Percentiles rank a stretch among this genome's conserved stretches.
These are phyloP conservation scores for Lamprologus tigripictilis DNA, from an alignment of 2,113 vertebrate genomes.

Conservation along the genomic window DNA sequence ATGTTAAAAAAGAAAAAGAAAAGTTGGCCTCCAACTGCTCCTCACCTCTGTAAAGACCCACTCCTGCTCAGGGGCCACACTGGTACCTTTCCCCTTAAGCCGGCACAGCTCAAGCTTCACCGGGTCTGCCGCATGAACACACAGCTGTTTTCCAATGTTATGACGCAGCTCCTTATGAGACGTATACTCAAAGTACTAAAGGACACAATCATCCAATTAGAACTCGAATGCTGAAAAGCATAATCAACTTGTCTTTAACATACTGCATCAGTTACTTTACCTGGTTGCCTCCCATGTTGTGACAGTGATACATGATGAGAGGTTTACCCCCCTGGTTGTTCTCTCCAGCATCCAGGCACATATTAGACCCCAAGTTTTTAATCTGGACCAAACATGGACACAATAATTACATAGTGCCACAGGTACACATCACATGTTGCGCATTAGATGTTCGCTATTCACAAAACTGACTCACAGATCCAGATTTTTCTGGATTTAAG, in stretches of 20 bases:
- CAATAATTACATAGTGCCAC: background rate
- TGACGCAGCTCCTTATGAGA: slow-evolving; percentile 86
- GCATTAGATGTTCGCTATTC: background rate
- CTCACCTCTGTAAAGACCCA: slow-evolving; percentile 85
- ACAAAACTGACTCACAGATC: slow-evolving; percentile 76
- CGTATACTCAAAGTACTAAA: slow-evolving; percentile 91
- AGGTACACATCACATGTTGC: background rate
- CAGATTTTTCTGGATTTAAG: slow-evolving; percentile 75
- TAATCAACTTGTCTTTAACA: background rate
- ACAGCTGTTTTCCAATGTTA: slow-evolving; percentile 88
- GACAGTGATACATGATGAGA: slow-evolving; percentile 89
- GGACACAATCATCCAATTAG: slow-evolving; percentile 5
- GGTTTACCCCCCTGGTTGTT: slow-evolving; percentile 83
- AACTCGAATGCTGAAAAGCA: background rate
- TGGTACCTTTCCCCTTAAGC: slow-evolving; percentile 73
- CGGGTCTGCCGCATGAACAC: slow-evolving; percentile 67
- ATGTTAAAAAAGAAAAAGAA: background rate
- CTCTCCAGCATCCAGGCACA: slow-evolving; percentile 87
- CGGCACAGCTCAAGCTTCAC: slow-evolving; percentile 77
- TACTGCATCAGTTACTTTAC: slow-evolving; percentile 48
- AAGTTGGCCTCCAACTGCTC: accelerated
- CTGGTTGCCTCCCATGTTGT: slow-evolving; percentile 97
- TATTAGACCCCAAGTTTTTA: slow-evolving; percentile 75
- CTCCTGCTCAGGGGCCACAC: slow-evolving; percentile 73
- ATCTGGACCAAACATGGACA: slow-evolving; percentile 67